A percentile compares a stretch with the other conserved stretches of the same genome.
These are phyloP conservation scores for Chionodraco myersi DNA, from an alignment of 2,113 vertebrate genomes.

Conservation along the genomic window DNA sequence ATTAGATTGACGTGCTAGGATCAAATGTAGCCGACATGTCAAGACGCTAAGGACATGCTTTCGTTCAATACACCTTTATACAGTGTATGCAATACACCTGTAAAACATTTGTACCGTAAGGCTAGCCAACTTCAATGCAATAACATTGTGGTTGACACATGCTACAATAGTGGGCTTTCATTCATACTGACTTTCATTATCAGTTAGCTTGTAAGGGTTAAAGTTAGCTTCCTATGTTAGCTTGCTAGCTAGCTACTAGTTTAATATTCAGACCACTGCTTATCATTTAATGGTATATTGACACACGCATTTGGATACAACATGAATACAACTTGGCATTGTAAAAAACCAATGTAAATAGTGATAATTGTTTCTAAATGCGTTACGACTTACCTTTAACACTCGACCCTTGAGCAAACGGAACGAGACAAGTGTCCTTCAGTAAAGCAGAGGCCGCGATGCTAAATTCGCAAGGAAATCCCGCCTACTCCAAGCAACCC, in stretches of 20 bases:
- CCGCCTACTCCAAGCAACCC: slow-evolving; percentile 15
- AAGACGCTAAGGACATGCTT: neutral
- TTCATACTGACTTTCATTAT: slow-evolving; percentile 31
- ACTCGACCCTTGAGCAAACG: slow-evolving; percentile 33
- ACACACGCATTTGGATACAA: accelerated
- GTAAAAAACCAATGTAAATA: accelerated
- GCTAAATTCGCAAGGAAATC: slow-evolving; percentile 64
- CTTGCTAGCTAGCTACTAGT: neutral
- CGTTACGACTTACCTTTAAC: slow-evolving; percentile 66
- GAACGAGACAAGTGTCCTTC: slow-evolving; percentile 79
- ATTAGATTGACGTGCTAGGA: neutral
- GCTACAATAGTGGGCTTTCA: neutral
- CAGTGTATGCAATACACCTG: too few relatives aligned
- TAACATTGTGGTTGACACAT: accelerated
- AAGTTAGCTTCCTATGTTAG: slow-evolving; percentile 45
- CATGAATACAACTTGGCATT: accelerated
- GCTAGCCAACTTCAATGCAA: accelerated
- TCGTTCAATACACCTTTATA: accelerated
- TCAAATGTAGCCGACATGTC: neutral
- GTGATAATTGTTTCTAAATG: accelerated
- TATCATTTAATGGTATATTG: neutral
- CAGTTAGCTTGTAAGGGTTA: neutral
- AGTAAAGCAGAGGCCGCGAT: slow-evolving; percentile 65
- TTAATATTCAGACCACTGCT: neutral
- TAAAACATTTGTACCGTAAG: neutral